Conservation (phyloP, 2,797 vertebrate genomes). For the Ptychobarbus kaznakovi region DNA sequence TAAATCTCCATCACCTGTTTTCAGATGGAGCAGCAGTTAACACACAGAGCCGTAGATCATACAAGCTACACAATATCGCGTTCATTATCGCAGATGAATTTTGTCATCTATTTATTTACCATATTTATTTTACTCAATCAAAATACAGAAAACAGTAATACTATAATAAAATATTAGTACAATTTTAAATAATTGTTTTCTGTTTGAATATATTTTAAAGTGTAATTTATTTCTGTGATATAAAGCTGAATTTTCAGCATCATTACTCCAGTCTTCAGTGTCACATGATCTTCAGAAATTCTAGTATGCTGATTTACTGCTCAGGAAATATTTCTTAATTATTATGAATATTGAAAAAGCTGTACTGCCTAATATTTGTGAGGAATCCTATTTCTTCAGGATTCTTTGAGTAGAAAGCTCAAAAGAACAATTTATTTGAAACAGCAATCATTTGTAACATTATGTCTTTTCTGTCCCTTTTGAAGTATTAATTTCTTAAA, state of each 20-base stretch:
- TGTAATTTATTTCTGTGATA: not conserved
- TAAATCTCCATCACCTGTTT: too few relatives aligned
- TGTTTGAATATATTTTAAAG: not conserved
- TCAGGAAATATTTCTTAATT: not conserved
- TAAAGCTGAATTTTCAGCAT: not conserved
- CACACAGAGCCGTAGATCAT: too few relatives aligned
- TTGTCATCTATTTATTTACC: too few relatives aligned
- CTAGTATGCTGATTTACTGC: not conserved
- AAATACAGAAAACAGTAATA: not conserved
- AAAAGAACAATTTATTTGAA: too few relatives aligned
- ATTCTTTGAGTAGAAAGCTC: not conserved
- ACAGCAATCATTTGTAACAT: too few relatives aligned
- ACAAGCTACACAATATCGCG: too few relatives aligned
- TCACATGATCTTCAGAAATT: not conserved
- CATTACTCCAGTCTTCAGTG: not conserved
- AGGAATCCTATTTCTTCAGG: too few relatives aligned
- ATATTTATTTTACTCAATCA: not conserved
- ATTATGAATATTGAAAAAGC: not conserved
- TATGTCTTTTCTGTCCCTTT: too few relatives aligned
- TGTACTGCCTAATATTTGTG: not conserved
- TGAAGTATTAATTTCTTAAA: not conserved
- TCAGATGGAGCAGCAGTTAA: too few relatives aligned
- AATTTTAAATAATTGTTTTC: not conserved
- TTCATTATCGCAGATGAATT: too few relatives aligned
- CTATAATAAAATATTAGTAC: not conserved